phyloP scores from a whole-genome alignment of 2,113 vertebrate species.

The Perognathus longimembris region DNA sequence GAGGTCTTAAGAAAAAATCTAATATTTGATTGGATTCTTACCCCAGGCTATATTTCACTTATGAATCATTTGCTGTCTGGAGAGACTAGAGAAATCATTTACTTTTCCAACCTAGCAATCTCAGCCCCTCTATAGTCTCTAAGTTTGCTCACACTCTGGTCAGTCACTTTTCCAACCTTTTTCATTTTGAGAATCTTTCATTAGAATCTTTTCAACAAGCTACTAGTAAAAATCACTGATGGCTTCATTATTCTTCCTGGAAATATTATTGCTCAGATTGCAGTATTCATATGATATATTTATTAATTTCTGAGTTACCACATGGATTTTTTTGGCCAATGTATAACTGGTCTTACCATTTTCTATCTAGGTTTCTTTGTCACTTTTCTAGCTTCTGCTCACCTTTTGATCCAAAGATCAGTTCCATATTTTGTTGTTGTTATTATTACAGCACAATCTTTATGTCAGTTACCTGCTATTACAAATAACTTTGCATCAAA shows the following conservation, averaged over 20 bases:
- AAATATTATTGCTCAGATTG: not conserved
- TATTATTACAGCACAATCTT: not conserved
- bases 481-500: not conserved
- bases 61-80: constrained; percentile 8
- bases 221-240: not conserved
- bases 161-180: not conserved
- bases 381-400: not conserved
- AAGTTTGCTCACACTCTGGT: not conserved
- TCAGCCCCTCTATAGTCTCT: not conserved
- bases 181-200: not conserved
- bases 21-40: not conserved
- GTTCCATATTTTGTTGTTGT: not conserved
- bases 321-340: not conserved
- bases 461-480: not conserved
- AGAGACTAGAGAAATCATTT: not conserved
- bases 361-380: not conserved
- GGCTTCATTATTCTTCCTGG: not conserved
- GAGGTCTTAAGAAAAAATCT: not conserved
- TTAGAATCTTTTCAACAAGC: not conserved
- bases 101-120: not conserved
- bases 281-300: not conserved
- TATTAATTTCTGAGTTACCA: not conserved
- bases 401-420: not conserved
- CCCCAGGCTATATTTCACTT: not conserved
- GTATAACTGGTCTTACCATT: not conserved